A percentile compares a stretch with the other conserved stretches of the same genome.
phyloP scores from a whole-genome alignment of 2,797 vertebrate species.

The Pogoniulus pusillus region DNA sequence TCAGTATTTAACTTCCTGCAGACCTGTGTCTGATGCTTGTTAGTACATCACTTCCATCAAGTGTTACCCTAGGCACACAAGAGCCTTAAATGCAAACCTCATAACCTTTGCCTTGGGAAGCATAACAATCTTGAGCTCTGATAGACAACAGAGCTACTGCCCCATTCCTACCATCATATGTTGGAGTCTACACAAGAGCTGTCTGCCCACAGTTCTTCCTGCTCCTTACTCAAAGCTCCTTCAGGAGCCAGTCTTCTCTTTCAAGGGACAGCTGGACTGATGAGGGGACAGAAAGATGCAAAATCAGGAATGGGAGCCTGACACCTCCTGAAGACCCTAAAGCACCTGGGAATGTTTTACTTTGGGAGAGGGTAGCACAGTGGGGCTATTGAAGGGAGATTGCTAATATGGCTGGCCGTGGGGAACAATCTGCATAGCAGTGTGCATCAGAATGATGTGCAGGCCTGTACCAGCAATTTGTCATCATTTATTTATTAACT shows the following conservation, averaged over 20 bases:
- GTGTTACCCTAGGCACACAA: neutral
- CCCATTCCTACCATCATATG: accelerated
- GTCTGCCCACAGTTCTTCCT: neutral
- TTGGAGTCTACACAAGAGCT: neutral
- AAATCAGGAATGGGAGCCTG: neutral
- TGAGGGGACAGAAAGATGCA: neutral
- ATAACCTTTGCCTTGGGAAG: neutral
- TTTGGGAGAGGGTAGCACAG: accelerated
- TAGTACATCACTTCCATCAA: neutral
- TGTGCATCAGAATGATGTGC: neutral
- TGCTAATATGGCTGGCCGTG: accelerated
- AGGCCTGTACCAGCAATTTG: neutral
- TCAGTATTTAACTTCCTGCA: neutral
- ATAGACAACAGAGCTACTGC: accelerated
- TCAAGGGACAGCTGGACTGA: neutral
- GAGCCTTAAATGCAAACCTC: neutral
- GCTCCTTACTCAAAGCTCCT: neutral
- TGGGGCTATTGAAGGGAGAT: neutral
- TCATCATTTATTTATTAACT: neutral
- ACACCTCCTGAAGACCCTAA: neutral
- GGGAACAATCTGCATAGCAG: neutral
- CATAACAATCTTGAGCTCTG: neutral
- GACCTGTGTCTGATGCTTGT: neutral
- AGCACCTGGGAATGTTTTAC: neutral
- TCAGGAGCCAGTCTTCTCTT: neutral